A percentile compares a stretch with the other conserved stretches of the same genome.
phyloP scores from a whole-genome alignment of 2,797 vertebrate species.

The Hoplostethus mediterraneus region DNA sequence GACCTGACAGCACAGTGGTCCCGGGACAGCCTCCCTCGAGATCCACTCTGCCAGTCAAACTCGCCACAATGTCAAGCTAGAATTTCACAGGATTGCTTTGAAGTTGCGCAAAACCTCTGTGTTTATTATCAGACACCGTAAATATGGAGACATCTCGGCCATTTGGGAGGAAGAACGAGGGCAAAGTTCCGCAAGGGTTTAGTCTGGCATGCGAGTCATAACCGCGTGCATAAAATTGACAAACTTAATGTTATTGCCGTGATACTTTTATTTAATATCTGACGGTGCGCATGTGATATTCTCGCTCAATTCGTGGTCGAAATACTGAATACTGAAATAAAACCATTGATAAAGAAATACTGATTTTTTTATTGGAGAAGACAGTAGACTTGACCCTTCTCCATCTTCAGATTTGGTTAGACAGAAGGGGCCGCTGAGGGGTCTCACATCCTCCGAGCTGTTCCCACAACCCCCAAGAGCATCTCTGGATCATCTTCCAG shows the following conservation, averaged over 20 bases:
- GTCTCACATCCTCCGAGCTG: slow-evolving; percentile 43
- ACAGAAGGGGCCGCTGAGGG: slow-evolving; percentile 32
- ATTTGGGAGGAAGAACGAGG: slow-evolving; percentile 1
- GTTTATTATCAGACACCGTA: slow-evolving; percentile 24
- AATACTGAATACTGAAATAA: slow-evolving; percentile 10
- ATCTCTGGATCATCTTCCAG: slow-evolving; percentile 54
- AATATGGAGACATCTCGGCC: not conserved
- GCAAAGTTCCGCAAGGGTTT: slow-evolving; percentile 29
- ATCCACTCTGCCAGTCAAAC: slow-evolving; percentile 58
- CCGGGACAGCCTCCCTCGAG: slow-evolving; percentile 47
- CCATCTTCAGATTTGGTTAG: slow-evolving; percentile 40
- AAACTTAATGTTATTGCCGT: slow-evolving; percentile 6
- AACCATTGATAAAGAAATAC: not conserved
- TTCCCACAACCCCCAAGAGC: slow-evolving; percentile 65
- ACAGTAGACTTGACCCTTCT: slow-evolving; percentile 29
- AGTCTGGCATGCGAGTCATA: slow-evolving; percentile 30
- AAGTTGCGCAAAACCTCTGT: slow-evolving; percentile 27
- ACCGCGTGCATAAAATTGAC: slow-evolving; percentile 8
- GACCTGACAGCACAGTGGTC: slow-evolving; percentile 63
- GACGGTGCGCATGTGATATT: slow-evolving; percentile 43
- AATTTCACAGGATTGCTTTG: slow-evolving; percentile 55
- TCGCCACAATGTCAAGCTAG: slow-evolving; percentile 42
- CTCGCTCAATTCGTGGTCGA: slow-evolving; percentile 26
- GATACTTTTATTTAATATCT: slow-evolving; percentile 27
- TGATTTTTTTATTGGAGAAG: slow-evolving; percentile 26